Evolutionary conservation across 1,140 invertebrate species (phyloP).

Genomic region (Drosophila orena): DNA sequence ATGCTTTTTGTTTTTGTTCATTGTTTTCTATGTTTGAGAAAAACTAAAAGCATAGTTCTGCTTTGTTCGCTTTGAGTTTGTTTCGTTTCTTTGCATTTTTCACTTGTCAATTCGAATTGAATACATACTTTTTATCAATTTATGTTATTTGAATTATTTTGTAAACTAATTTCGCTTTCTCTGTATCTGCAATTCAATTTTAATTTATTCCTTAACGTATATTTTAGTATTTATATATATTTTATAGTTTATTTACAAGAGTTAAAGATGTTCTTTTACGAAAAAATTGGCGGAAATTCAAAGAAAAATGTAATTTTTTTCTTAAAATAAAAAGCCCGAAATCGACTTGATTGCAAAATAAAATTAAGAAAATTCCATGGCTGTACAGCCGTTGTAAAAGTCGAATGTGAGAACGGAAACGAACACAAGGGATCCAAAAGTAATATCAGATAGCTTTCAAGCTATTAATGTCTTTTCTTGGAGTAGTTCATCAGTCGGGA

Average conservation of each 20-base stretch:
- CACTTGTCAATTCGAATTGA: constrained; percentile 63
- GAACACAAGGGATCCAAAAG: constrained; percentile 4
- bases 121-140: constrained; percentile 66
- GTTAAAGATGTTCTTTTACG: constrained; percentile 37
- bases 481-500: constrained; percentile 50
- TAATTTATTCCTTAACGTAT: constrained; percentile 62
- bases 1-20: constrained; percentile 79
- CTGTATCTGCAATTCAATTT: constrained; percentile 63
- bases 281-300: constrained; percentile 35
- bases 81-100: constrained; percentile 41
- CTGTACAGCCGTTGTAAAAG: not conserved
- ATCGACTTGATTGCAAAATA: no score
- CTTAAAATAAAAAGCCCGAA: not conserved
- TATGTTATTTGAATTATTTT: constrained; percentile 55
- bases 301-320: constrained; percentile 21
- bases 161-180: constrained; percentile 61
- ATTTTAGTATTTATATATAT: constrained; percentile 44
- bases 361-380: not conserved
- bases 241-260: constrained; percentile 71
- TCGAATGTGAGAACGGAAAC: not conserved
- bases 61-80: constrained; percentile 31
- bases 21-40: constrained; percentile 55
- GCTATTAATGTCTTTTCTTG: constrained; percentile 14
- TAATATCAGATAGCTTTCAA: not conserved
- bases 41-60: constrained; percentile 65